Evolutionary conservation across 1,140 invertebrate genomes (phyloP), one percentile per base, ranked within the genome.

Genomic region (Lutraria rhynchaena): DNA sequence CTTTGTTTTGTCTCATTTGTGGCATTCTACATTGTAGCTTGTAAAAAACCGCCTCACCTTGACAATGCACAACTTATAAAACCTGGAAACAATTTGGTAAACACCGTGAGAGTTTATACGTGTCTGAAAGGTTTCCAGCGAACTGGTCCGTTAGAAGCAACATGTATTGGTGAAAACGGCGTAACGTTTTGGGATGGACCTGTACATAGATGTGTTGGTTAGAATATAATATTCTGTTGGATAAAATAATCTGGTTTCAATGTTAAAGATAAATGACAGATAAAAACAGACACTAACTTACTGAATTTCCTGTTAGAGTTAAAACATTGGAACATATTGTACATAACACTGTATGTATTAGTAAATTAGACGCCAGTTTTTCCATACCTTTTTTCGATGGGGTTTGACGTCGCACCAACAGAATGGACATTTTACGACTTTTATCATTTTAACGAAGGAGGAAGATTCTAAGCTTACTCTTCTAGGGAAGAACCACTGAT

Each of bases 161-260:
- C 49, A 31, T 80, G 76, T 27, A 19, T 57, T 17, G 15, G 7
- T 5, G 24, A 53, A 17, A 57, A 80, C 19, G 76, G 65, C 29
- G 31, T 58, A 0, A 70, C 76, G 4, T 70, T 46, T 46, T 69
- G 63, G 63, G 51, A 69, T 31, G 76, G 37, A 7, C 63, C 65
- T 15, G 1, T 46, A 7, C 49, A 80, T 49, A 31, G 15, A 29
- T 80, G 76, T 70, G 33, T 80, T n/a, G 49, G 76, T 80, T 22
- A 75, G 53, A 61, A 27, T 31, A n/a, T 7, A 31, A n/a, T 27
- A 61, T 22, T 4, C n/a, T 55, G 19, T n/a, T n/a, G n/a, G n/a
- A n/a, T n/a, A n/a, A n/a, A n/a, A n/a, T 13, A 49, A n/a, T 49
- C n/a, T 49, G 46, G 46, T 49, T 11, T 49, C 46, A 13, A n/a